Percentiles rank a stretch among this genome's conserved stretches.
Conservation (phyloP, 2,888 invertebrate species). For the Bugulina stolonifera region DNA sequence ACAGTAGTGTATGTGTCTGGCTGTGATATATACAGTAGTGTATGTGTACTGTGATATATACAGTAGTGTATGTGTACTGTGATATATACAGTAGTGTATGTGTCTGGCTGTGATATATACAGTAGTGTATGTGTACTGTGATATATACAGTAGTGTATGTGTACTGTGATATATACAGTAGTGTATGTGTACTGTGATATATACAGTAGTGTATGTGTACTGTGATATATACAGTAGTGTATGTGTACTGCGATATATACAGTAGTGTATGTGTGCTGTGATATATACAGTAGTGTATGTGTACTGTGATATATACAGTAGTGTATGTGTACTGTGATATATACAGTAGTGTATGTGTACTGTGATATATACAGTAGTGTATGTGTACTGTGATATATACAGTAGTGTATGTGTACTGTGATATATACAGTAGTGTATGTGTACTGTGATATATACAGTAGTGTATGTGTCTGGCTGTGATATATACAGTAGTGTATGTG, state of each 20-base stretch:
- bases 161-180: neutral
- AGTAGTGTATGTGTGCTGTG: neutral
- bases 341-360: neutral
- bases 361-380: neutral
- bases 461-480: neutral
- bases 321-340: neutral
- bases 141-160: neutral
- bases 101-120: neutral
- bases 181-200: neutral
- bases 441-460: neutral
- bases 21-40: neutral
- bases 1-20: neutral
- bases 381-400: neutral
- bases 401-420: neutral
- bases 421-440: neutral
- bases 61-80: neutral
- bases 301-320: neutral
- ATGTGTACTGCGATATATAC: neutral
- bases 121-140: neutral
- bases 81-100: neutral
- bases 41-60: neutral
- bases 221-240: neutral
- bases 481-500: neutral
- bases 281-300: neutral
- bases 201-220: neutral